Evolutionary conservation across 1,140 invertebrate genomes (phyloP).

Genomic region (Ceratina japonica): DNA sequence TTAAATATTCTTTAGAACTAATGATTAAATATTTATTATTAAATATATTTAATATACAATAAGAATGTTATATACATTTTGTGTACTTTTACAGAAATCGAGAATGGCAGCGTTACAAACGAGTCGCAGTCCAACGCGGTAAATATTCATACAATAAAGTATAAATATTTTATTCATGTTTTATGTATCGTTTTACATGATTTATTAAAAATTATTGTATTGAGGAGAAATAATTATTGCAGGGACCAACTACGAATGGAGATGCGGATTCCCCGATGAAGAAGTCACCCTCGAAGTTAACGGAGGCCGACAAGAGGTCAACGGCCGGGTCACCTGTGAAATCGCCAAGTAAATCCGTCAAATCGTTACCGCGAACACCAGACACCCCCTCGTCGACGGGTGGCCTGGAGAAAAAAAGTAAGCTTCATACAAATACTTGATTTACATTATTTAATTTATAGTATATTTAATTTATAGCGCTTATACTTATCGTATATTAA

Average conservation of each 20-base stretch:
- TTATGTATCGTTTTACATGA: neutral
- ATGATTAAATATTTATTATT: no score
- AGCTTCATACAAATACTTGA: no score
- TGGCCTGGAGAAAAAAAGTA: constrained; percentile 87
- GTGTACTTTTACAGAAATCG: constrained; percentile 83
- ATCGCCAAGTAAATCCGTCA: constrained; percentile 82
- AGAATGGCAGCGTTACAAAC: constrained; percentile 89
- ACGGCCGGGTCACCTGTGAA: constrained; percentile 80
- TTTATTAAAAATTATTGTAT: neutral
- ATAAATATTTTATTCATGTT: neutral
- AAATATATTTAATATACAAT: neutral
- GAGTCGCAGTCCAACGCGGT: constrained; percentile 85
- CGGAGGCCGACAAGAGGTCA: constrained; percentile 78
- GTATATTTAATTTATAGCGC: no score
- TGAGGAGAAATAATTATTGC: neutral
- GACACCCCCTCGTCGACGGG: constrained; percentile 81
- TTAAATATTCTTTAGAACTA: no score
- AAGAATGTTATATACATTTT: neutral
- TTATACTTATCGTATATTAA: no score
- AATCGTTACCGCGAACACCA: constrained; percentile 83
- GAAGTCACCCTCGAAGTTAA: constrained; percentile 79
- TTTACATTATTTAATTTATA: no score
- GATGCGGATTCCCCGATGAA: constrained; percentile 83
- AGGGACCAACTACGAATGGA: constrained; percentile 82
- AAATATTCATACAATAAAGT: constrained; percentile 69